These are phyloP conservation scores for Merops nubicus DNA, from an alignment of 2,113 vertebrate genomes.

Conservation along the genomic window DNA sequence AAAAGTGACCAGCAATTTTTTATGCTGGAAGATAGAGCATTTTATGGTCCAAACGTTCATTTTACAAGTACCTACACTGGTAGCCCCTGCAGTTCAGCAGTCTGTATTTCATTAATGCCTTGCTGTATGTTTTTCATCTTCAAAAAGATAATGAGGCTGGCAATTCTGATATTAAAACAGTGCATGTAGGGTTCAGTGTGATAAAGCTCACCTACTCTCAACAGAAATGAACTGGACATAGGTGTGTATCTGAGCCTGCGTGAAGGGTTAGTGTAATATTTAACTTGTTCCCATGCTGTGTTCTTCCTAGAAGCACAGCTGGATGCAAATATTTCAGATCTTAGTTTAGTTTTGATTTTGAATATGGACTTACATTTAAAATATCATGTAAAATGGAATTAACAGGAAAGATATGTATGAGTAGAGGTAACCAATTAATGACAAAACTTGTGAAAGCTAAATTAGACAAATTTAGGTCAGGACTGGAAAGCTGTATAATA, in stretches of 20 bases:
- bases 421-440: background rate
- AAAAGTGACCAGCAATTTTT: background rate
- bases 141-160: background rate
- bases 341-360: background rate
- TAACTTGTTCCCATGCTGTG: background rate
- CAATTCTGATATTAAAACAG: background rate
- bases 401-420: background rate
- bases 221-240: background rate
- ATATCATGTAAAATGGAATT: background rate
- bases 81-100: background rate
- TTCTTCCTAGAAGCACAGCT: background rate
- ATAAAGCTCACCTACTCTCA: background rate
- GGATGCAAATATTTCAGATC: background rate
- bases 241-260: background rate
- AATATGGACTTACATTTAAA: background rate
- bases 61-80: background rate
- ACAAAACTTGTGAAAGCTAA: background rate
- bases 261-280: background rate
- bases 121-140: background rate
- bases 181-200: rapidly evolving
- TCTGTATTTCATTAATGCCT: background rate
- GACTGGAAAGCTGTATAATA: background rate
- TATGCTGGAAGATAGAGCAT: background rate
- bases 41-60: background rate
- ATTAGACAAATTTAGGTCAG: background rate